These are phyloP conservation scores for Megaptera novaeangliae DNA, from an alignment of 2,113 vertebrate species.

Conservation along the genomic window DNA sequence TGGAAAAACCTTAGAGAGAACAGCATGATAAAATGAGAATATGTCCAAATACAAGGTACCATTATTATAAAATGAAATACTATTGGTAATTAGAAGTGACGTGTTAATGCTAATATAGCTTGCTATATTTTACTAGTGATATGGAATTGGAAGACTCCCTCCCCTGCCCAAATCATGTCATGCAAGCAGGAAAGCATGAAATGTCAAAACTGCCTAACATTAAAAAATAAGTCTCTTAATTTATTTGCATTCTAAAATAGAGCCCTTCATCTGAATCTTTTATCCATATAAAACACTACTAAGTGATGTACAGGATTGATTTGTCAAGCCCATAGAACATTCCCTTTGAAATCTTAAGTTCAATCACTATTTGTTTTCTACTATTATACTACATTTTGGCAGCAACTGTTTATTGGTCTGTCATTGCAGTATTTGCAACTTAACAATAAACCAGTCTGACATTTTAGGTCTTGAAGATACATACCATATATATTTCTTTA, in stretches of 20 bases:
- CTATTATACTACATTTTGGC: slow-evolving; percentile 82
- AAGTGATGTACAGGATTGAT: slow-evolving; percentile 72
- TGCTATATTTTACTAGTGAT: slow-evolving; percentile 39
- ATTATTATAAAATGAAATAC: slow-evolving; percentile 74
- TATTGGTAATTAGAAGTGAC: slow-evolving; percentile 74
- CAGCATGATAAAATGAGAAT: not conserved
- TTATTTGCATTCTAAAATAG: slow-evolving; percentile 80
- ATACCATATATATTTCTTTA: slow-evolving; percentile 89
- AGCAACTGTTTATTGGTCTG: slow-evolving; percentile 84
- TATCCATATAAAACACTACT: slow-evolving; percentile 64
- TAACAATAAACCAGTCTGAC: slow-evolving; percentile 88
- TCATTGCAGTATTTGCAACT: slow-evolving; percentile 86
- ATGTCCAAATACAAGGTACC: slow-evolving; percentile 13
- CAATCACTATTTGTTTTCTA: slow-evolving; percentile 77
- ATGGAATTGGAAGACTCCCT: not conserved
- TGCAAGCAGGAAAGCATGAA: slow-evolving; percentile 65
- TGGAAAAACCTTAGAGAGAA: slow-evolving; percentile 18
- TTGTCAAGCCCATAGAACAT: slow-evolving; percentile 65
- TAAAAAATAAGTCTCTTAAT: slow-evolving; percentile 72
- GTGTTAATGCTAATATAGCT: slow-evolving; percentile 60
- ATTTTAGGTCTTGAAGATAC: slow-evolving; percentile 86
- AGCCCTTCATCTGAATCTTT: slow-evolving; percentile 58
- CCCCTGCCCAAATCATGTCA: slow-evolving; percentile 73
- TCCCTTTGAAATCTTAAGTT: slow-evolving; percentile 73
- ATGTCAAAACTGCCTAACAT: slow-evolving; percentile 69